Evolutionary conservation across 2,113 vertebrate species (phyloP), one percentile per base, ranked within the genome.

Genomic region (Turdus rufiventris): DNA sequence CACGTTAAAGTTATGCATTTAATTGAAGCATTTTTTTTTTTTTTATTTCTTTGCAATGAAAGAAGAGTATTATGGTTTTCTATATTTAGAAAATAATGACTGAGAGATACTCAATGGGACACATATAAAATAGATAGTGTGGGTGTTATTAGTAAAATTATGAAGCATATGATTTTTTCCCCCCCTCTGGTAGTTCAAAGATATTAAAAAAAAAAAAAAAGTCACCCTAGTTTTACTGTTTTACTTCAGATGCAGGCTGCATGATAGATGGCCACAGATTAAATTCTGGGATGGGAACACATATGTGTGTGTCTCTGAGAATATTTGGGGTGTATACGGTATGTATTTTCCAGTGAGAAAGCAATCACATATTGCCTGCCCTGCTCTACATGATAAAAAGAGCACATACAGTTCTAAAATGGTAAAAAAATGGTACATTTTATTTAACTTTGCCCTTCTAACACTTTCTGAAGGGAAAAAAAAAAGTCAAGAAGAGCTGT

Each of bases 361-460:
- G 12, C 14, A 94, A n/a, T 75, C 18, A 38, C 19, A 51, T 42
- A 72, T 16, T 47, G 21, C 47, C 62, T 89, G 28, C 45, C 33
- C 38, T 93, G 10, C 14, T 72, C 47, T 81, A 31, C 26, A 73
- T 74, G 50, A 88, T 36, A 72, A 85, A 85, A 73, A 67, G 5
- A 42, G 42, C 17, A 56, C 1, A 3, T 21, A 21, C 6, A 23
- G 58, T 38, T 85, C 31, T 17, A 75, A 93, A 72, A 72, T 16
- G 17, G 7, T 62, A 85, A 85, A 43, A 43, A 58, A 6, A 38
- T 19, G 7, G 14, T 5, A 36, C 51, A 65, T 82, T 90, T 90
- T 96, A 80, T 81, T 93, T 87, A 84, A 76, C 82, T 51, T 12
- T 51, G 90, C 33, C 50, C 83, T 62, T 92, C 62, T 79, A 80